A percentile compares a stretch with the other conserved stretches of the same genome.
Conservation (phyloP, 2,113 vertebrate genomes). For the Heptranchias perlo region DNA sequence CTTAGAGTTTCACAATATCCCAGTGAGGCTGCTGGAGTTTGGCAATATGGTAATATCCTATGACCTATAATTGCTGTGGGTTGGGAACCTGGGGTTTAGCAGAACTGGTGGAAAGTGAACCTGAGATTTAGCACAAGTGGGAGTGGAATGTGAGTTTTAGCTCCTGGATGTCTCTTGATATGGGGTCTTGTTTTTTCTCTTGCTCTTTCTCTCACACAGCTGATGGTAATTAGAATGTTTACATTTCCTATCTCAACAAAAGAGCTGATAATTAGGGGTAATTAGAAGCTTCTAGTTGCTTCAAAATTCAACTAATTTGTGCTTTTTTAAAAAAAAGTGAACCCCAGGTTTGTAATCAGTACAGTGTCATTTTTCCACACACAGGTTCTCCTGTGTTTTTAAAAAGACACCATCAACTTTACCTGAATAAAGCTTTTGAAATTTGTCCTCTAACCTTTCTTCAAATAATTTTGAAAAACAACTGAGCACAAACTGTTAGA, state of each 20-base stretch:
- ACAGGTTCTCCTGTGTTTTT: not conserved
- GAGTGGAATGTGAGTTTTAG: not conserved
- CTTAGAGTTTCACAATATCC: no score
- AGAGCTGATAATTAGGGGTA: not conserved
- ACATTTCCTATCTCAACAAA: not conserved
- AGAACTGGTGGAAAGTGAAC: not conserved
- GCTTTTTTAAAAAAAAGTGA: not conserved
- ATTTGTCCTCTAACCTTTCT: not conserved
- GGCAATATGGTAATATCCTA: not conserved
- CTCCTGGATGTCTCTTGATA: not conserved
- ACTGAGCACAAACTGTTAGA: not conserved
- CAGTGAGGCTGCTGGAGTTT: not conserved
- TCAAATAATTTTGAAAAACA: no score
- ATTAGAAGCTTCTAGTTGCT: not conserved
- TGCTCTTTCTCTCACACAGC: not conserved
- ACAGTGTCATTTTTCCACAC: not conserved
- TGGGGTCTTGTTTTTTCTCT: not conserved
- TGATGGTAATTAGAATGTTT: not conserved
- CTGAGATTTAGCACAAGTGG: no score
- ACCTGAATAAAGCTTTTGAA: not conserved
- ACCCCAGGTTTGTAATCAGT: not conserved
- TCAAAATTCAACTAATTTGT: not conserved
- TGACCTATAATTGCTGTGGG: not conserved
- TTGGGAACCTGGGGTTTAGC: not conserved
- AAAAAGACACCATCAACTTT: not conserved